Evolutionary conservation across 1,140 invertebrate species (phyloP), one percentile per base, ranked within the genome.

Genomic region (Lethrus apterus): DNA sequence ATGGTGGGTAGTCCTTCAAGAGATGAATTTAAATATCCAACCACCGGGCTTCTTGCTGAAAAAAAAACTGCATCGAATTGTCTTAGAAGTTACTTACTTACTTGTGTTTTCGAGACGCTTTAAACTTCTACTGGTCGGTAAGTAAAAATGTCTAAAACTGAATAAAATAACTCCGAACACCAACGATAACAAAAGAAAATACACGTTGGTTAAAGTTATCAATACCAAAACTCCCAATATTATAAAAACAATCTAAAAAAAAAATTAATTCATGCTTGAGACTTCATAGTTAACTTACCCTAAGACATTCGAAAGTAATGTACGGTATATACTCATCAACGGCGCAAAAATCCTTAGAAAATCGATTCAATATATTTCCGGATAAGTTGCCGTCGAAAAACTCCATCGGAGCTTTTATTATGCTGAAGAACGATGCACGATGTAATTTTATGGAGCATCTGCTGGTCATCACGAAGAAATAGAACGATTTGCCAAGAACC

Each of bases 1-100:
- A 87, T 81, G 0, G 81, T 84, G 7, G 77, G 70, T 2, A 75
- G 55, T 3, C 84, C 84, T 62, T 81, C 75, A 0, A 86, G 55
- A 2, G 79, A 78, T 15, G 81, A 73, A 50, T 75, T 81, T 3
- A 86, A 63, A 50, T 85, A 81, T 9, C 73, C 77, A 57, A 83
- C 82, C 2, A 87, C 75, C 10, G 84, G 84, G 54, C 73, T 75
- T 44, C 75, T 67, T 20, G 60, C 60, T 62, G 35, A 44, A 62
- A 58, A 47, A 20, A 26, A 29, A 29, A 29, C 29, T 26, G 5
- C 5, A 26, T 26, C n/a, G 23, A 26, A 7, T 7, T n/a, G 7
- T 26, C n/a, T 26, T 7, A 26, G n/a, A 26, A 26, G 24, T 26
- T 26, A 26, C n/a, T 26, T 13, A 55, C 55, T 55, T 57, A 70